Conservation (phyloP, 2,888 invertebrate genomes). For the Drosophila fungiperda region DNA sequence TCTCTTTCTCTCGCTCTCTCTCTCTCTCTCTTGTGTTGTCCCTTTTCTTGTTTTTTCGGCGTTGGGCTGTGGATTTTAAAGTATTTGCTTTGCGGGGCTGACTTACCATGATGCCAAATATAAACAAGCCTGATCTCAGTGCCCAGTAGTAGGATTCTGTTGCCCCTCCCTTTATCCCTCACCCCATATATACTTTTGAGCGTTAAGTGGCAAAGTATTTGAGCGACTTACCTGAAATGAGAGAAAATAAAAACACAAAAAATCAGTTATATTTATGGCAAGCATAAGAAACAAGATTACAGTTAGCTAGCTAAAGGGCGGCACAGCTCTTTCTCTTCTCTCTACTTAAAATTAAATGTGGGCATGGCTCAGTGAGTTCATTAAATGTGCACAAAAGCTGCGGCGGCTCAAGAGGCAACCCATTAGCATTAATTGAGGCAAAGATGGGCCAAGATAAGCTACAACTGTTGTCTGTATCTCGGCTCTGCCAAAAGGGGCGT, state of each 20-base stretch:
- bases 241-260: conserved; percentile 39
- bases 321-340: conserved; percentile 5
- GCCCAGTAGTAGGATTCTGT: conserved; percentile 21
- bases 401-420: conserved; percentile 49
- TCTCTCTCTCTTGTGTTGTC: background rate
- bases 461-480: conserved; percentile 15
- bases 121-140: conserved; percentile 48
- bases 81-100: conserved; percentile 46
- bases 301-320: conserved; percentile 10
- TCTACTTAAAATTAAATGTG: conserved; percentile 25
- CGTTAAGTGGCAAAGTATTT: conserved; percentile 59
- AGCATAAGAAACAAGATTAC: conserved; percentile 38
- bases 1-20: conserved; percentile 2
- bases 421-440: conserved; percentile 68
- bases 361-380: conserved; percentile 34
- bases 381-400: conserved; percentile 51
- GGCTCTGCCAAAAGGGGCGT: background rate
- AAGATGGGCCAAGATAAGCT: conserved; percentile 53
- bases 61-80: conserved; percentile 37
- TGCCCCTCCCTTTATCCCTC: background rate
- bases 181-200: background rate
- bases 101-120: conserved; percentile 52
- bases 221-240: conserved; percentile 72
- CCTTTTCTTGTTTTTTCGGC: background rate
- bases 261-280: conserved; percentile 67